Evolutionary conservation across 1,140 invertebrate genomes (phyloP), one percentile per base, ranked within the genome.

Genomic region (Meloidogyne hapla): DNA sequence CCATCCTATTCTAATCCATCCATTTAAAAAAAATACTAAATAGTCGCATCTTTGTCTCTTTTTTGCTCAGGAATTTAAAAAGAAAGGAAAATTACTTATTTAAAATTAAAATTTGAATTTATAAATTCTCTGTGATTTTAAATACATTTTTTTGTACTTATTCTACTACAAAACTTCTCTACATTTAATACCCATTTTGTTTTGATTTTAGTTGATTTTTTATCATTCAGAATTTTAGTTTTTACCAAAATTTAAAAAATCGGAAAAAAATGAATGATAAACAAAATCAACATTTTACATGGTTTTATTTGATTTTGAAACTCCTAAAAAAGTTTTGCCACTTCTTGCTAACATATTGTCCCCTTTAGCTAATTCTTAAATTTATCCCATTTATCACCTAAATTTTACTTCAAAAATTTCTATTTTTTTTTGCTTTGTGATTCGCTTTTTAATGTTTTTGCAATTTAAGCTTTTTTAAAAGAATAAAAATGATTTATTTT

Each of bases 31-130:
- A 56, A n/a, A 56, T 56, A 56, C 18, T 56, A 56, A 15, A 48
- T 56, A 56, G 48, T 56, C 48, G 48, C 48, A n/a, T 56, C 48
- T 56, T 56, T 56, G 48, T 56, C 48, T 56, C 18, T 45, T n/a
- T 56, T 56, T 56, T 56, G 48, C 48, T 56, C 48, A 56, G 48
- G 48, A n/a, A 56, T 56, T 56, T n/a, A n/a, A 15, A 56, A n/a
- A 56, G 33, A n/a, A 56, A 48, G n/a, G 33, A n/a, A 56, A 48
- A 56, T 56, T 56, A 56, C 48, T 56, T 56, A 56, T n/a, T 5
- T n/a, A 56, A 5, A 18, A 56, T 56, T 45, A 45, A 45, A n/a
- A 56, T 56, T 18, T 15, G 18, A 56, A 56, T 56, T 18, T 56
- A 56, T n/a, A 56, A 56, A 56, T 56, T n/a, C 18, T 56, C 48